A percentile compares a stretch with the other conserved stretches of the same genome.
These are phyloP conservation scores for Crepidodera aurea DNA, from an alignment of 2,888 invertebrate genomes.

Conservation along the genomic window DNA sequence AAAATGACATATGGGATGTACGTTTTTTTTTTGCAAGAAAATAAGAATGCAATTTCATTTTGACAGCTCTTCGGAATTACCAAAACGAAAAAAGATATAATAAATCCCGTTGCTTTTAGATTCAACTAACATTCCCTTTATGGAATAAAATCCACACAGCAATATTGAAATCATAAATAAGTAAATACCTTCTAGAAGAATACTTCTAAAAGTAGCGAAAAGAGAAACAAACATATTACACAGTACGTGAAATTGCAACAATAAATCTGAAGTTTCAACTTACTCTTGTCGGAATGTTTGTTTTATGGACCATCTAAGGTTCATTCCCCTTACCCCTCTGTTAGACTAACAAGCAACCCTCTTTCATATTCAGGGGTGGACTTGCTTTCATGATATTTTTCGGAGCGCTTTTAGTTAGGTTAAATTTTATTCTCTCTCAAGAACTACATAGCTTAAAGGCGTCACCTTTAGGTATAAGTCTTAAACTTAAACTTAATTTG, in stretches of 20 bases:
- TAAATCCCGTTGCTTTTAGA: conserved; percentile 9
- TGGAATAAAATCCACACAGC: conserved; percentile 12
- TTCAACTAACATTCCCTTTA: conserved; percentile 3
- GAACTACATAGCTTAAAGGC: no score
- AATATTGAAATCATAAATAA: conserved; percentile 27
- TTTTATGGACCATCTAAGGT: conserved; percentile 57
- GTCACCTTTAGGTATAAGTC: no score
- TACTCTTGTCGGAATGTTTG: conserved; percentile 54
- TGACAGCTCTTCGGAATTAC: background rate
- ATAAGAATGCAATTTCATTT: background rate
- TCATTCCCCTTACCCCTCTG: conserved; percentile 42
- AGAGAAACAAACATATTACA: conserved; percentile 35
- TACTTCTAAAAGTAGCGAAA: conserved; percentile 11
- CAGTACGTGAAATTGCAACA: conserved; percentile 54
- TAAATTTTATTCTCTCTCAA: no score
- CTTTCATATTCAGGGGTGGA: background rate
- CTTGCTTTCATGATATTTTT: background rate
- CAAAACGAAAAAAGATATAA: background rate
- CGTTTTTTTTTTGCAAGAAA: no score
- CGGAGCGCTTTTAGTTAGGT: no score
- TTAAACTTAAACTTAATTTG: no score
- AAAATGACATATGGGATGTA: no score
- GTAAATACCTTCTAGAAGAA: conserved; percentile 23
- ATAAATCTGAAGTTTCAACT: conserved; percentile 59
- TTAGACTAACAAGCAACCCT: conserved; percentile 29